Evolutionary conservation across 2,797 vertebrate genomes (phyloP).

Genomic region (Ptychobarbus kaznakovi): DNA sequence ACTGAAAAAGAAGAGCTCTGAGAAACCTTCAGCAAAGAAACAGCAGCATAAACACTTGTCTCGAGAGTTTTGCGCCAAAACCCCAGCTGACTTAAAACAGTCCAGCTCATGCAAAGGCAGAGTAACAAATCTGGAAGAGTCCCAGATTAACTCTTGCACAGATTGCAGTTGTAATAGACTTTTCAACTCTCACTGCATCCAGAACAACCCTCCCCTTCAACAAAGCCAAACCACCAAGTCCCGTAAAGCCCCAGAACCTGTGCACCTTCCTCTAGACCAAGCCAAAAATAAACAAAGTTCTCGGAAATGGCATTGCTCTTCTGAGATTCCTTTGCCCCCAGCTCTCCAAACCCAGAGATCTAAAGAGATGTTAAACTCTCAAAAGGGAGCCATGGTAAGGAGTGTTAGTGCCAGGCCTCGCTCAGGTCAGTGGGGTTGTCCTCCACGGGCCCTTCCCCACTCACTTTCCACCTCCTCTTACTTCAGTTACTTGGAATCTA

Average conservation of each 20-base stretch:
- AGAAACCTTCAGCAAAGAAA: constrained; percentile 74
- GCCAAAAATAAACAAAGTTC: constrained; percentile 78
- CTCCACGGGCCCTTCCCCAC: constrained; percentile 61
- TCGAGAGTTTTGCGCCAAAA: constrained; percentile 65
- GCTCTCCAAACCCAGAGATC: constrained; percentile 67
- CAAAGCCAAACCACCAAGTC: constrained; percentile 64
- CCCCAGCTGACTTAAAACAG: constrained; percentile 66
- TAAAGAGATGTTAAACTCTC: constrained; percentile 57
- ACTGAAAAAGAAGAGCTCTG: constrained; percentile 77
- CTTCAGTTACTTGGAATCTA: constrained; percentile 70
- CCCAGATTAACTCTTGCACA: constrained; percentile 79
- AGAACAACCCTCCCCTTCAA: constrained; percentile 67
- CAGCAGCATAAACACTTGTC: constrained; percentile 72
- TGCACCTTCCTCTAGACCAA: constrained; percentile 62
- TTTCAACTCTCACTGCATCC: constrained; percentile 61
- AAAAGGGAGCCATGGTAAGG: constrained; percentile 68
- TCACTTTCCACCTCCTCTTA: constrained; percentile 72
- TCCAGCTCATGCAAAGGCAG: constrained; percentile 38
- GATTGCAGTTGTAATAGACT: constrained; percentile 83
- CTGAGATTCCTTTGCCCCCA: constrained; percentile 76
- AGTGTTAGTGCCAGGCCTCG: constrained; percentile 67
- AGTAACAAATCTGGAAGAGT: constrained; percentile 70
- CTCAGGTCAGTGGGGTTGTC: constrained; percentile 69
- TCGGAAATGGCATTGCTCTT: constrained; percentile 76
- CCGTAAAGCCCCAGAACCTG: constrained; percentile 65